A percentile compares a stretch with the other conserved stretches of the same genome.
phyloP scores from a whole-genome alignment of 2,113 vertebrate genomes.

The Gadus macrocephalus region DNA sequence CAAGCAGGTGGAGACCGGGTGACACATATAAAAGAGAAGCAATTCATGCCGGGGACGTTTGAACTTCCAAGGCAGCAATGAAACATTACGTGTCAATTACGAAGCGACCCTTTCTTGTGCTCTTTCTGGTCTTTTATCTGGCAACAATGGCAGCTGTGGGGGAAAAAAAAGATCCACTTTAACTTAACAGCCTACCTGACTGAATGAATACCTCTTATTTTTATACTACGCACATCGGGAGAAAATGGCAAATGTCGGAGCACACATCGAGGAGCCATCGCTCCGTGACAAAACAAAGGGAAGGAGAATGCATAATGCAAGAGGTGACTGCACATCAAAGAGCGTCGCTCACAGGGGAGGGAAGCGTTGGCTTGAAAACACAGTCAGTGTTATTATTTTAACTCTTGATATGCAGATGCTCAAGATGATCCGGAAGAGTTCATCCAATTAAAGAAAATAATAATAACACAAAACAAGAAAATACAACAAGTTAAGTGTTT shows the following conservation, averaged over 20 bases:
- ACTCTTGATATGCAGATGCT: constrained; percentile 42
- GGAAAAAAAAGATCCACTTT: constrained; percentile 44
- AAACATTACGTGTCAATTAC: constrained; percentile 65
- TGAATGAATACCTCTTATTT: constrained; percentile 62
- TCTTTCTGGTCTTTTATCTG: constrained; percentile 50
- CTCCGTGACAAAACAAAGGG: constrained; percentile 45
- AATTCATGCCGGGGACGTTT: constrained; percentile 63
- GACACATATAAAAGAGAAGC: constrained; percentile 59
- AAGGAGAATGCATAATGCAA: constrained; percentile 67
- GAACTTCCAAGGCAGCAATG: constrained; percentile 56
- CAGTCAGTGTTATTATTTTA: constrained; percentile 39
- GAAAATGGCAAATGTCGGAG: constrained; percentile 43
- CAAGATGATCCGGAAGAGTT: constrained; percentile 16
- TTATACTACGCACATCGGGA: constrained; percentile 47
- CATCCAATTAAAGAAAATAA: constrained; percentile 13
- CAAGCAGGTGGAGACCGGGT: constrained; percentile 61
- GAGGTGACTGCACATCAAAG: constrained; percentile 71
- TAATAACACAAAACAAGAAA: not conserved
- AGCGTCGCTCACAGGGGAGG: constrained; percentile 60
- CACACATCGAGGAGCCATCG: constrained; percentile 48
- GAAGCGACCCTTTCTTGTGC: constrained; percentile 50
- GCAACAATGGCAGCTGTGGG: constrained; percentile 61
- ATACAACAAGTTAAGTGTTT: too few species aligned
- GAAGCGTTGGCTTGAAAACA: constrained; percentile 55
- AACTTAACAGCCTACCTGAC: constrained; percentile 50